Base-by-base conservation (phyloP, 1,140 invertebrate genomes). In the Lamellibrachia luymesi region DNA sequence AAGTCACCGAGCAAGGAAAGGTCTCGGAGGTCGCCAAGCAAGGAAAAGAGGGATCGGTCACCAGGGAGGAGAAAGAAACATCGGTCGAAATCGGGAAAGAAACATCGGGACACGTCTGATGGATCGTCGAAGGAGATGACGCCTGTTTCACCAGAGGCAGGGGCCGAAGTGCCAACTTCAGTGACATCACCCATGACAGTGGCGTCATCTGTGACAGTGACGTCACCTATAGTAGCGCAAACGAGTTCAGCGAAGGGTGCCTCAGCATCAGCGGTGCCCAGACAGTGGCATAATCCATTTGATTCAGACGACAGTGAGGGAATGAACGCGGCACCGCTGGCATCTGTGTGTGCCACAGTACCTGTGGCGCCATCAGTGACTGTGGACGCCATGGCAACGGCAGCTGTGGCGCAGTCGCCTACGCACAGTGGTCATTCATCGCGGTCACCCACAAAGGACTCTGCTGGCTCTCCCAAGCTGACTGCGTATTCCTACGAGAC, bases 231-330 rank as follows among this genome's bases (percentile, higher is more conserved):
- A 6, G 64, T 22, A 0, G 25, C 64, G 64, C 64, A 10, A 22
- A 22, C 25, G 8, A 80, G 64, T 80, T 22, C 64, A 2, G 64
- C 25, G 13, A 80, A 80, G 64, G 64, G 4, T 22, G 93, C 50
- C 38, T 52, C 92, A 50, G 49, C 50, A 94, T 96, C 98, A 94
- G 98, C 98, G 98, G 98, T 98, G 2, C 97, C 98, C 94, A 97
- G 98, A 93, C 98, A 98, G 96, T 97, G 98, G 93, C 98, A 97
- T 25, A 98, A 99, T 97, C 98, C 98, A 2, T 98, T 99, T 96
- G 98, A 98, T 91, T 98, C 98, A 91, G 98, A 98, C 95, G 98
- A 98, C 52, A 98, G 99, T 94, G 98, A 98, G 92, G 98, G 6
- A 25, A n/a, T 13, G 25, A 51, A 91, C 25, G 64, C 38, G 38